Percentiles rank a stretch among this genome's conserved stretches.
Evolutionary conservation across 2,113 vertebrate species (phyloP).

Genomic region (Aepyceros melampus): DNA sequence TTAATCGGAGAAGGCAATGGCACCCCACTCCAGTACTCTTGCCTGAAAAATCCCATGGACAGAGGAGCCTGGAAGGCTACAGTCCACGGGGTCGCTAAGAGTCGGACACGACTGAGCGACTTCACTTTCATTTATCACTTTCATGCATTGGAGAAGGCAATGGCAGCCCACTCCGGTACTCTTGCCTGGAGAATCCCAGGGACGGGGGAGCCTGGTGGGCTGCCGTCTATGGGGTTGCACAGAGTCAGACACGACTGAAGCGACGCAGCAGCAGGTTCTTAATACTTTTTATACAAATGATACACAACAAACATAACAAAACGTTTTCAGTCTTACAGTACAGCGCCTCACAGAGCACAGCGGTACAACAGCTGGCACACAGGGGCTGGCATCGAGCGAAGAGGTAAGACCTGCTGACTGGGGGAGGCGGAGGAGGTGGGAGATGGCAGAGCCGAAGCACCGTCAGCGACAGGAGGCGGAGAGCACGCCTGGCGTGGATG

Average conservation of each 20-base stretch:
- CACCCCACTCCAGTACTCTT: too few species aligned
- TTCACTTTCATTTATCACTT: too few species aligned
- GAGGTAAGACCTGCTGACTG: background rate
- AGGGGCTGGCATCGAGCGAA: background rate
- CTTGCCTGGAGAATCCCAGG: too few species aligned
- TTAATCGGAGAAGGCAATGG: background rate
- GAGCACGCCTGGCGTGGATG: background rate
- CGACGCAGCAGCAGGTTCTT: too few species aligned
- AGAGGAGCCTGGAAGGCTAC: too few species aligned
- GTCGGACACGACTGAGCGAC: too few species aligned
- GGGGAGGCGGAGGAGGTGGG: background rate
- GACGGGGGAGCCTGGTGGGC: too few species aligned
- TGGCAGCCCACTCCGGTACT: too few species aligned
- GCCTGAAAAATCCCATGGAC: too few species aligned
- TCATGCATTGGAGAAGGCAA: too few species aligned
- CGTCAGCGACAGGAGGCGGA: background rate
- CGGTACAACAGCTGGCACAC: background rate
- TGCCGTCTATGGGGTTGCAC: too few species aligned
- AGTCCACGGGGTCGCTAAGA: fast-evolving
- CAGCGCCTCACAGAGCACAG: background rate
- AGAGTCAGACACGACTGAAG: too few species aligned
- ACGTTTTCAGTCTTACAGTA: background rate
- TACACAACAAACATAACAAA: background rate
- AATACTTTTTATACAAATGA: background rate
- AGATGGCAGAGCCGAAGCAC: background rate